A percentile compares a stretch with the other conserved stretches of the same genome.
Conservation (phyloP, 2,113 vertebrate genomes). For the Regulus satrapa region DNA sequence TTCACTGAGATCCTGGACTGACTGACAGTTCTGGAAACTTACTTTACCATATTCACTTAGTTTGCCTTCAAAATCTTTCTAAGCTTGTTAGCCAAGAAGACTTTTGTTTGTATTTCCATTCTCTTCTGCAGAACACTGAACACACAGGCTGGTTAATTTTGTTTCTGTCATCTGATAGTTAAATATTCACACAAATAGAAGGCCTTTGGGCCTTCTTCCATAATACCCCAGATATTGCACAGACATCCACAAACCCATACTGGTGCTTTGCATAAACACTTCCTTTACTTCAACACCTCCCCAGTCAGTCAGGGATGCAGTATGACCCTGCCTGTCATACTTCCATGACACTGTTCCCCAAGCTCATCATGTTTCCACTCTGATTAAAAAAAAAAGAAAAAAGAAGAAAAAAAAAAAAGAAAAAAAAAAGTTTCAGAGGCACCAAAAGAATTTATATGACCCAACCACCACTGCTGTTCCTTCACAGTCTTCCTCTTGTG, state of each 20-base stretch:
- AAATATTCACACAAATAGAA: not conserved
- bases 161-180: not conserved
- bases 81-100: not conserved
- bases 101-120: not conserved
- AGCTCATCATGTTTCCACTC: not conserved
- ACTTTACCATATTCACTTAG: not conserved
- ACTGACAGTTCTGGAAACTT: not conserved
- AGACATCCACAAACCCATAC: not conserved
- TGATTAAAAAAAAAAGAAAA: not conserved
- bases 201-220: not conserved
- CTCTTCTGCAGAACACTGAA: not conserved
- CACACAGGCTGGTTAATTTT: not conserved
- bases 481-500: not conserved
- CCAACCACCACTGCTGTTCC: not conserved
- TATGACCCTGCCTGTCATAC: not conserved
- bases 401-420: not conserved
- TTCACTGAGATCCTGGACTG: not conserved
- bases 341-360: not conserved
- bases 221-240: not conserved
- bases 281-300: not conserved
- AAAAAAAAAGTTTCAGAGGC: not conserved
- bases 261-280: not conserved
- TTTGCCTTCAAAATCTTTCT: not conserved
- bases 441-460: not conserved
- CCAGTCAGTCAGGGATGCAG: not conserved